These are phyloP conservation scores for Nymphalis c-album DNA, from an alignment of 2,888 invertebrate species.

Conservation along the genomic window DNA sequence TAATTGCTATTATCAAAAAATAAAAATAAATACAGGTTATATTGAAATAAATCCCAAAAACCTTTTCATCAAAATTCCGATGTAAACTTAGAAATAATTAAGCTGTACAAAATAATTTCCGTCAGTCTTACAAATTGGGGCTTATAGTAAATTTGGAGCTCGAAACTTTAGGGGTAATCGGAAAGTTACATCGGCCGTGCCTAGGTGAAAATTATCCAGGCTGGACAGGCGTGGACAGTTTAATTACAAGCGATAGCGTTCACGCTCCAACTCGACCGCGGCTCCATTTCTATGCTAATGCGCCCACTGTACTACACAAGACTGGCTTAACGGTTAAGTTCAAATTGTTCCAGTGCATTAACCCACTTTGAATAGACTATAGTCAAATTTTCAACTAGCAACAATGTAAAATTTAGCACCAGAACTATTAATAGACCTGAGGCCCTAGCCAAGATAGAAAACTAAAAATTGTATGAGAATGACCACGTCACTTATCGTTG, in stretches of 20 bases:
- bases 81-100: background rate
- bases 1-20: no score
- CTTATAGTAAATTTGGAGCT: conserved; percentile 5
- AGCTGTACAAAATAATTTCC: background rate
- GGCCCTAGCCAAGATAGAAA: no score
- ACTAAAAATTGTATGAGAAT: no score
- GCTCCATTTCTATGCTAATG: conserved; percentile 43
- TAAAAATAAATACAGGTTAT: no score
- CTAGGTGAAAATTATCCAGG: conserved; percentile 29
- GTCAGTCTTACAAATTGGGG: conserved; percentile 5
- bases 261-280: conserved; percentile 35
- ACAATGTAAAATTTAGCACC: conserved; percentile 9
- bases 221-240: conserved; percentile 39
- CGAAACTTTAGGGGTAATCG: conserved; percentile 24
- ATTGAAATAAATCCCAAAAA: no score
- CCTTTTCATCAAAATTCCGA: background rate
- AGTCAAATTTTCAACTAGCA: conserved; percentile 29
- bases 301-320: conserved; percentile 28
- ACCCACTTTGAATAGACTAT: conserved; percentile 25
- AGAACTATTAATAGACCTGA: no score
- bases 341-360: conserved; percentile 32
- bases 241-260: conserved; percentile 42
- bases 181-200: conserved; percentile 20
- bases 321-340: conserved; percentile 35
- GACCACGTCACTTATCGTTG: no score